These are phyloP conservation scores for Sycon ciliatum DNA, from an alignment of 37 sponge, comb jelly and placozoan genomes.

Conservation along the genomic window DNA sequence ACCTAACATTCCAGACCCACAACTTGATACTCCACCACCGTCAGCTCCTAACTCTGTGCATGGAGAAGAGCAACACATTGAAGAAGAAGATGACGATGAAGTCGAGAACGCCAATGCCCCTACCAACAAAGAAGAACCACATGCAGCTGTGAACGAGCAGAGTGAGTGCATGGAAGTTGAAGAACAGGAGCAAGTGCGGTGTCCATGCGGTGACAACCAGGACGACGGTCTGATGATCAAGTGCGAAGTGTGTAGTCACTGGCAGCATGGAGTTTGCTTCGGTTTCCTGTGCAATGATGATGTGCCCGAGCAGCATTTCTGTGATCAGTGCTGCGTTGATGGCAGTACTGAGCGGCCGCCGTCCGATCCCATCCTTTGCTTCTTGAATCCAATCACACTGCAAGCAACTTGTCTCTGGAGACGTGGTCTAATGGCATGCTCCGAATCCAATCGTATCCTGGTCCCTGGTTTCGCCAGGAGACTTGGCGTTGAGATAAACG, in stretches of 20 bases:
- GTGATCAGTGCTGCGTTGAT: slow-evolving; percentile 47
- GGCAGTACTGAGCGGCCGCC: background rate
- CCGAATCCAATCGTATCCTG: slow-evolving; percentile 31
- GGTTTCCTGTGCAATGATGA: slow-evolving; percentile 38
- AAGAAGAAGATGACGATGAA: background rate
- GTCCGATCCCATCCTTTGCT: slow-evolving; percentile 51
- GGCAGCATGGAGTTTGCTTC: slow-evolving; percentile 78
- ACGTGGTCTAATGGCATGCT: slow-evolving; percentile 50
- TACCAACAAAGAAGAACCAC: background rate
- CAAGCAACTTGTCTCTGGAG: slow-evolving; percentile 71
- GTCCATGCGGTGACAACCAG: slow-evolving; percentile 46
- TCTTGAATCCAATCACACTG: slow-evolving; percentile 25
- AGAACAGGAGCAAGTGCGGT: slow-evolving; percentile 29
- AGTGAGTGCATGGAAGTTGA: background rate
- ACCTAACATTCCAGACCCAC: background rate
- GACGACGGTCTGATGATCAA: slow-evolving; percentile 63
- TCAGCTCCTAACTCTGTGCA: too few species aligned
- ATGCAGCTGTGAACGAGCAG: too few species aligned
- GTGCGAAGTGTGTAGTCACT: slow-evolving; percentile 55
- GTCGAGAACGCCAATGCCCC: background rate
- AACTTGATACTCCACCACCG: background rate
- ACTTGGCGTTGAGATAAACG: slow-evolving; percentile 35
- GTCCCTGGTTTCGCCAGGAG: slow-evolving; percentile 32
- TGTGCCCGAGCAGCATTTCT: slow-evolving; percentile 55
- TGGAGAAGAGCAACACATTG: background rate